Base-by-base conservation (phyloP, 2,113 vertebrate species). In the Micronisus gabar region DNA sequence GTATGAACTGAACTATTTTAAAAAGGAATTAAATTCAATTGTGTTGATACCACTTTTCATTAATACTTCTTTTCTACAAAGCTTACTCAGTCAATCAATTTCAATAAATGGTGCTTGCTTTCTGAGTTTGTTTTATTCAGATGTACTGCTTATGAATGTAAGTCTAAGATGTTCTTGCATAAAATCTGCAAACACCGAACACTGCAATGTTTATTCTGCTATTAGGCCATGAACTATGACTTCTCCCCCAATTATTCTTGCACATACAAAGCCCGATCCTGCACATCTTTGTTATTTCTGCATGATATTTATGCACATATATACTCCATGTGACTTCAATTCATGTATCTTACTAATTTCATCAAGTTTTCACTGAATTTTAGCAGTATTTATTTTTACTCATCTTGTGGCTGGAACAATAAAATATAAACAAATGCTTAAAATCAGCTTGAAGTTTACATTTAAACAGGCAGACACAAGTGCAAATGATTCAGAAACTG, bases 401-500 rank as follows among this genome's bases (percentile, higher is more conserved):
- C 25, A 58, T 59, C 13, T 86, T 30, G 3, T 79, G 66, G 43
- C 16, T 59, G 13, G 30, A 94, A 63, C 10, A 81, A 75, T 88
- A 78, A 83, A 59, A 80, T 82, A 50, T 26, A 92, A 94, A 80
- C 55, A 91, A 85, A 78, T 78, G 32, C 59, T 86, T 82, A 81
- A 81, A 83, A 88, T 61, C 53, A 88, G 86, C 68, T 81, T 82
- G 48, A 92, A 86, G 65, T 92, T 97, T 91, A 73, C 38, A 85
- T 81, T 95, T 96, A 89, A 95, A 53, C 32, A 92, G 45, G n/a
- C 82, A 65, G 72, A 59, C 47, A 94, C 91, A 76, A 48, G 61
- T 65, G 95, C 56, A 78, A 87, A 90, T 4, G 22, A 59, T 90
- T 92, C 53, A 93, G 76, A 89, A 96, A 94, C 92, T 97, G 81